phyloP scores from a whole-genome alignment of 64 coral and sea anemone species.

The Platygyra sinensis region DNA sequence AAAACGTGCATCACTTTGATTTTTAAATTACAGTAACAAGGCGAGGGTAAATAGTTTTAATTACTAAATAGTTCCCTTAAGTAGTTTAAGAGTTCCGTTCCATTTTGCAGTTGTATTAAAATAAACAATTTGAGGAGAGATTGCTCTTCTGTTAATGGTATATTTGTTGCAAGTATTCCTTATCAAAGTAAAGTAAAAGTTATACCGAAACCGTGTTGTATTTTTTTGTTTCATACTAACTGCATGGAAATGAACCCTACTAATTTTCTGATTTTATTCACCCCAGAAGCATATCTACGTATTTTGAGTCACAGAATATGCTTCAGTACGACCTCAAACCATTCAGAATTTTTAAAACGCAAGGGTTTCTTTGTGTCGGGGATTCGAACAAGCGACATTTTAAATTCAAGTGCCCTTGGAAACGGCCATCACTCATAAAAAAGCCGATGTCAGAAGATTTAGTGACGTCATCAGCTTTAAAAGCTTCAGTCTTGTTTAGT shows the following conservation, averaged over 20 bases:
- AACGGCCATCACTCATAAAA: not conserved
- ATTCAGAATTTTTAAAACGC: no score
- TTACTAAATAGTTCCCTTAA: not conserved
- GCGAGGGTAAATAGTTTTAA: no score
- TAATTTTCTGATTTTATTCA: no score
- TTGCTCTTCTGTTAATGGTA: not conserved
- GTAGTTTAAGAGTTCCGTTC: not conserved
- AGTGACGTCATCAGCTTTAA: not conserved
- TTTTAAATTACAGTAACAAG: no score
- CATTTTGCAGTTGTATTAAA: not conserved
- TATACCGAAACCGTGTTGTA: no score
- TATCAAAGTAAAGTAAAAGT: not conserved
- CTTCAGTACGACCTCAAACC: no score
- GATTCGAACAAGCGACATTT: not conserved
- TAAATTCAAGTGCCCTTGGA: not conserved
- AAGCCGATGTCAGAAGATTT: not conserved
- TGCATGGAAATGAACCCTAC: no score
- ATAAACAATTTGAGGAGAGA: constrained; percentile 1
- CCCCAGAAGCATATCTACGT: no score
- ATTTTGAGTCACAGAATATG: no score
- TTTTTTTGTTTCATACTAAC: no score
- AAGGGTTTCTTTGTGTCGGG: no score
- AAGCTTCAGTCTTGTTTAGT: not conserved
- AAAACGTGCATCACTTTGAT: no score
- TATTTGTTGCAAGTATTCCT: not conserved